A percentile compares a stretch with the other conserved stretches of the same genome.
phyloP scores from a whole-genome alignment of 2,113 vertebrate species.

The Eidolon helvum region DNA sequence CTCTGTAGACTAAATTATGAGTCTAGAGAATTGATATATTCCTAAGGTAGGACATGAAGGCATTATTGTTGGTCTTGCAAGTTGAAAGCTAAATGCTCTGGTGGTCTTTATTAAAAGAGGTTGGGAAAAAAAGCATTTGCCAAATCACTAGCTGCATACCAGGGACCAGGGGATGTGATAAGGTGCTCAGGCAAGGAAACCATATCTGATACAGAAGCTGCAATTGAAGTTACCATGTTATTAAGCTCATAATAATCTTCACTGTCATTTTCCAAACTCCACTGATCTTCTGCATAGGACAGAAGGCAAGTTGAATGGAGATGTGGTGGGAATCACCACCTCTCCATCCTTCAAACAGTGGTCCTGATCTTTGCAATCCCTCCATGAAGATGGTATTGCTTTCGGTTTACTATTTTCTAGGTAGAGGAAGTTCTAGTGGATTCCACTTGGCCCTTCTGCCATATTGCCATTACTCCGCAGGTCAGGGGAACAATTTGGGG shows the following conservation, averaged over 20 bases:
- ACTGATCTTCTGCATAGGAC: neutral
- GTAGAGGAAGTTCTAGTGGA: neutral
- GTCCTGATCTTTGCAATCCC: neutral
- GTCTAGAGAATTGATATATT: neutral
- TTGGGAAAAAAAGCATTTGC: neutral
- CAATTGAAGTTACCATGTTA: neutral
- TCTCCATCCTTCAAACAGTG: neutral
- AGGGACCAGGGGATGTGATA: neutral
- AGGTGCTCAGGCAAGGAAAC: neutral
- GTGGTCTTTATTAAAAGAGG: neutral
- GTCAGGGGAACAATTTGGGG: neutral
- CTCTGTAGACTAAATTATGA: neutral
- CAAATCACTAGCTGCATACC: neutral
- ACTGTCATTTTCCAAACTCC: neutral
- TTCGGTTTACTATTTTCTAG: neutral
- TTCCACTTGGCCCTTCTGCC: neutral
- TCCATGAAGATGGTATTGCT: neutral
- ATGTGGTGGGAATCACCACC: neutral
- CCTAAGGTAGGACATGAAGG: neutral
- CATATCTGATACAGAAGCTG: neutral
- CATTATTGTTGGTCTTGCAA: neutral
- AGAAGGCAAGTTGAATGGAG: neutral
- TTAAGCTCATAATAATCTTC: neutral
- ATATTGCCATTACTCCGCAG: neutral
- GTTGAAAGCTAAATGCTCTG: neutral